Conservation (phyloP, 37 sponge, comb jelly and placozoan genomes). For the Halisarca cf. caerulea region DNA sequence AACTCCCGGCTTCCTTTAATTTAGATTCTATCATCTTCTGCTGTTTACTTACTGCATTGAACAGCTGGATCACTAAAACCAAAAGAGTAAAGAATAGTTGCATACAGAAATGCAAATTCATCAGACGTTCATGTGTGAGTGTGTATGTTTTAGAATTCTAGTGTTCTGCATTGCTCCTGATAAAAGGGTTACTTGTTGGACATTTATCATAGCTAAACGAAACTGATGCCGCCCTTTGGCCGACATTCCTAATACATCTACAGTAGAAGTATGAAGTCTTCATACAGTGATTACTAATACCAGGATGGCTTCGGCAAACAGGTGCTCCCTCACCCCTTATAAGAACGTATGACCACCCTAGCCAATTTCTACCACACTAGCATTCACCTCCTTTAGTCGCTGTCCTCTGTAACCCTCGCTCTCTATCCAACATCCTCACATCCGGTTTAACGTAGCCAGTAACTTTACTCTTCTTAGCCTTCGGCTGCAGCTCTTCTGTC, state of each 20-base stretch:
- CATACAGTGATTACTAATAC: neutral
- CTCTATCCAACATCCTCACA: slow-evolving; percentile 13
- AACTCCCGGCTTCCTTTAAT: slow-evolving; percentile 58
- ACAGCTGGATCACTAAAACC: slow-evolving; percentile 78
- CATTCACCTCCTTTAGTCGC: slow-evolving; percentile 72
- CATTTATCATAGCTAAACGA: no score
- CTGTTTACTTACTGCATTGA: slow-evolving; percentile 85
- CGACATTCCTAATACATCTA: no score
- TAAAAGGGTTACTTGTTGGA: no score
- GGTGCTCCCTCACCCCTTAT: no score
- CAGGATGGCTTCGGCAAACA: no score
- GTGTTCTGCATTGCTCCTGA: no score
- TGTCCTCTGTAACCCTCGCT: slow-evolving; percentile 56
- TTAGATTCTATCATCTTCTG: slow-evolving; percentile 61
- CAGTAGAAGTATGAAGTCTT: no score
- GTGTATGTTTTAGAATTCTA: neutral
- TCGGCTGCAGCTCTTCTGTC: neutral
- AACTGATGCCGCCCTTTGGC: no score
- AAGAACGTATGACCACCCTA: no score
- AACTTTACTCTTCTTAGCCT: neutral
- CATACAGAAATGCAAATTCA: neutral
- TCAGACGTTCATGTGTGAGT: neutral
- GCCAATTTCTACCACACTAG: no score
- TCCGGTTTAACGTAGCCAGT: slow-evolving; percentile 28
- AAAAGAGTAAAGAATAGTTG: neutral